Percentiles rank a stretch among this genome's conserved stretches.
These are phyloP conservation scores for Nasonia oneida DNA, from an alignment of 2,888 invertebrate species.

Conservation along the genomic window DNA sequence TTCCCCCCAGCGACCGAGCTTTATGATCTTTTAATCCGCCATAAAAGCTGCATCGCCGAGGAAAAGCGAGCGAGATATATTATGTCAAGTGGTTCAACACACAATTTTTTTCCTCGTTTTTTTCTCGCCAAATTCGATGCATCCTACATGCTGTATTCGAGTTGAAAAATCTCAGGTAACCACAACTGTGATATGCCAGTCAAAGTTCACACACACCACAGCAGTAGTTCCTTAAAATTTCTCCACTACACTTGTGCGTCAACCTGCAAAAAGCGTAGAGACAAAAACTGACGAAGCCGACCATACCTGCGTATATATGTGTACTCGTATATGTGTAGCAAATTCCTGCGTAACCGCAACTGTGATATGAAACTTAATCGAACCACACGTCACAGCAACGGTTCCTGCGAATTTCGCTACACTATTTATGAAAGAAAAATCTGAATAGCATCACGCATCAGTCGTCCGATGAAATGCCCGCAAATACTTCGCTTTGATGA, in stretches of 20 bases:
- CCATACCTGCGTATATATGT: background rate
- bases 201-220: background rate
- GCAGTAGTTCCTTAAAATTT: background rate
- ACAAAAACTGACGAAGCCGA: too few relatives aligned
- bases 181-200: slow-evolving; percentile 5
- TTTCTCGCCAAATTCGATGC: too few relatives aligned
- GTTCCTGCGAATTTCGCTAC: slow-evolving; percentile 20
- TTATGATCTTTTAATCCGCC: too few relatives aligned
- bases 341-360: slow-evolving; percentile 5
- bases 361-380: slow-evolving; percentile 32
- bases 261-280: too few relatives aligned
- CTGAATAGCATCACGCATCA: background rate
- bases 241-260: background rate
- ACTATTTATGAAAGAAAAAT: background rate
- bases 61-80: too few relatives aligned
- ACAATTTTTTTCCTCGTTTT: too few relatives aligned
- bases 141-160: background rate
- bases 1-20: too few relatives aligned
- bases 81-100: too few relatives aligned
- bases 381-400: slow-evolving; percentile 13
- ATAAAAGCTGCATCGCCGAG: too few relatives aligned
- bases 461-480: background rate
- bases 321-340: background rate
- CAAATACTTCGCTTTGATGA: slow-evolving; percentile 34
- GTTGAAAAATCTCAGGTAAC: slow-evolving; percentile 16